A percentile compares a stretch with the other conserved stretches of the same genome.
Conservation (phyloP, 1,140 invertebrate species). For the Phymastichus coffea region DNA sequence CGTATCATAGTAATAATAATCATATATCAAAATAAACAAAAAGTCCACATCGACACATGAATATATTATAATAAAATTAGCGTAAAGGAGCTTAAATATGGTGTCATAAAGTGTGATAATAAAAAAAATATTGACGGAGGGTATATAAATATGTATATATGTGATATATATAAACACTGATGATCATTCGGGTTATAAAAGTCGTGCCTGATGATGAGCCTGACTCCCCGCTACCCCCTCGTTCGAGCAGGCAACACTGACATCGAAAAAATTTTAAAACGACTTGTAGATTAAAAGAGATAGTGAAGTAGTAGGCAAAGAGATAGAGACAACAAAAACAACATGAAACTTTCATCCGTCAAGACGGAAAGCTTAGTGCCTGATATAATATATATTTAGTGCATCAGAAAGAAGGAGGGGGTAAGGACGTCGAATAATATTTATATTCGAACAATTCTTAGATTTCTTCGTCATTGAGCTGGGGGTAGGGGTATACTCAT, state of each 20-base stretch:
- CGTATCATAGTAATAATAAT: conserved; percentile 16
- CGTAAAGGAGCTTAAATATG: too few relatives aligned
- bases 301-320: too few relatives aligned
- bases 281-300: too few relatives aligned
- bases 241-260: conserved; percentile 56
- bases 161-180: conserved; percentile 39
- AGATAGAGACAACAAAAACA: too few relatives aligned
- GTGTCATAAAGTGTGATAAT: too few relatives aligned
- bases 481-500: conserved; percentile 50
- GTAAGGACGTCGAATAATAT: too few relatives aligned
- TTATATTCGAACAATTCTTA: too few relatives aligned
- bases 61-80: conserved; percentile 17
- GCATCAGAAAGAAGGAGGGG: too few relatives aligned
- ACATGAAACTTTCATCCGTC: too few relatives aligned
- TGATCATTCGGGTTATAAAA: conserved; percentile 47
- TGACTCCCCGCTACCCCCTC: conserved; percentile 55
- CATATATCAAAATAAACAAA: conserved; percentile 20
- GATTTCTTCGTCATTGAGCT: too few relatives aligned
- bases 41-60: conserved; percentile 22
- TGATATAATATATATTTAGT: too few relatives aligned
- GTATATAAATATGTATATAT: not conserved
- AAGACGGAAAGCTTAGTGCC: too few relatives aligned
- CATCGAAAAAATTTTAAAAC: conserved; percentile 33
- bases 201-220: conserved; percentile 58
- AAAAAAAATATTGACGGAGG: conserved; percentile 16